Evolutionary conservation across 1,140 invertebrate species (phyloP).

Genomic region (Papilio xuthus): DNA sequence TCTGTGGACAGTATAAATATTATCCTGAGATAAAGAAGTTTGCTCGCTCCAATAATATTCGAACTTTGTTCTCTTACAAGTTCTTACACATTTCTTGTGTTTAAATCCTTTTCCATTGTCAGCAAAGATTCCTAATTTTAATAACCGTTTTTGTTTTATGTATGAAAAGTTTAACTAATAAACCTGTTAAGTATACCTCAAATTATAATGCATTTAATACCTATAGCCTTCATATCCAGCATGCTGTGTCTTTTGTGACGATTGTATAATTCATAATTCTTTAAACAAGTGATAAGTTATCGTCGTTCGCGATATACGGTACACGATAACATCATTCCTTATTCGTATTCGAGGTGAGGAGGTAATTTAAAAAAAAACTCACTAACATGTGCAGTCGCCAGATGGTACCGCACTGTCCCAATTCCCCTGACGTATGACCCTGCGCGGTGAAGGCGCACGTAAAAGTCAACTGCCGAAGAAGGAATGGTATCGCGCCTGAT

Average conservation of each 20-base stretch:
- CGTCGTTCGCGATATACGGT: background rate
- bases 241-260: conserved; percentile 18
- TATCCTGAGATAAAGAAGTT: conserved; percentile 21
- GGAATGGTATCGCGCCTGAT: conserved; percentile 67
- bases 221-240: conserved; percentile 3
- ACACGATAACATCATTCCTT: conserved; percentile 25
- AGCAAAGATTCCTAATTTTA: background rate
- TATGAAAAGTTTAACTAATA: conserved; percentile 1
- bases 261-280: conserved; percentile 9
- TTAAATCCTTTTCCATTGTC: background rate
- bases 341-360: conserved; percentile 43
- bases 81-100: background rate
- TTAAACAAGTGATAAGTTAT: conserved; percentile 19
- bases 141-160: conserved; percentile 17
- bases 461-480: conserved; percentile 71
- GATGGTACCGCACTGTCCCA: conserved; percentile 66
- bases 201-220: conserved; percentile 4
- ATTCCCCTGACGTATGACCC: conserved; percentile 77
- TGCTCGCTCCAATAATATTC: conserved; percentile 1
- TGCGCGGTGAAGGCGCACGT: conserved; percentile 68
- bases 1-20: conserved; percentile 13
- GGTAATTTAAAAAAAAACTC: conserved; percentile 42
- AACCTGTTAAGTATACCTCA: background rate
- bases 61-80: background rate
- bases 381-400: conserved; percentile 48